Percentiles rank a stretch among this genome's conserved stretches.
These are phyloP conservation scores for Ramphastos sulfuratus DNA, from an alignment of 2,113 vertebrate genomes.

Conservation along the genomic window DNA sequence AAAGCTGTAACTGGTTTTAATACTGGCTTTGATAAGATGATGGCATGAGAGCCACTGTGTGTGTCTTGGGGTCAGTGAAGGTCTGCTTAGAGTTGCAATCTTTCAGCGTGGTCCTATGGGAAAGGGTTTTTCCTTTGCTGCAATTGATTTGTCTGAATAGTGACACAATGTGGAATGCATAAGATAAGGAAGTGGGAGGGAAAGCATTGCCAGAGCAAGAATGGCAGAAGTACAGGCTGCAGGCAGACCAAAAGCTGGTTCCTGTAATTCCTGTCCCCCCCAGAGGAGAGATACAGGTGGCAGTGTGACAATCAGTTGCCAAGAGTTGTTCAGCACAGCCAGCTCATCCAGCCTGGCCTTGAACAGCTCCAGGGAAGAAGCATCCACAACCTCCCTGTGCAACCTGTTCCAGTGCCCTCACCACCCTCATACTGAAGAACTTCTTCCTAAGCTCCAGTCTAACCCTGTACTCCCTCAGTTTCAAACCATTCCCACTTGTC, in stretches of 20 bases:
- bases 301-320: not conserved
- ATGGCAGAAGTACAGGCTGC: not conserved
- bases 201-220: not conserved
- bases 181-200: not conserved
- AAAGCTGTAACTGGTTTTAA: not conserved
- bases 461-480: no score
- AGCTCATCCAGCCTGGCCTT: not conserved
- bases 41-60: not conserved
- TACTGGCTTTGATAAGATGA: not conserved
- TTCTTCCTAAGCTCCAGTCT: no score
- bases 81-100: not conserved
- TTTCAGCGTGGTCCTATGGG: not conserved
- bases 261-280: not conserved
- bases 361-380: no score
- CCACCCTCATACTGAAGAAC: no score
- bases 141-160: not conserved
- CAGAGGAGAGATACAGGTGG: not conserved
- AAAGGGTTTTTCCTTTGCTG: not conserved
- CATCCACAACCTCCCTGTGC: no score
- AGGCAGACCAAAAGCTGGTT: not conserved
- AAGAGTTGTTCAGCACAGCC: not conserved
- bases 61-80: not conserved
- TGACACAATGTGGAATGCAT: not conserved
- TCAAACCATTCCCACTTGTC: no score
- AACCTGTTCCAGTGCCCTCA: no score